Conservation (phyloP, 2,113 vertebrate genomes). For the Centrocercus urophasianus region DNA sequence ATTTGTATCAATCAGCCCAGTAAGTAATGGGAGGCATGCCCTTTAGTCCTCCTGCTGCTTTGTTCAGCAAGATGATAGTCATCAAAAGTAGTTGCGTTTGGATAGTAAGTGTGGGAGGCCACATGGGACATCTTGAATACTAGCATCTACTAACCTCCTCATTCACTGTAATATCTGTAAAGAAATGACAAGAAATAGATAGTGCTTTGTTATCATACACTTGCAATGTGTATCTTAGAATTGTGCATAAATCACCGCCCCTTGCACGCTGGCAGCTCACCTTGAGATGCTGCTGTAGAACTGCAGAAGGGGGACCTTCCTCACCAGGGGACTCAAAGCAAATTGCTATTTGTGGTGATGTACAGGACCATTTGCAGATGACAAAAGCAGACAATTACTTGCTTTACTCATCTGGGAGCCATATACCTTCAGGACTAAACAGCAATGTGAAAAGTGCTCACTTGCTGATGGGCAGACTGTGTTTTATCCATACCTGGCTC, state of each 20-base stretch:
- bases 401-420: neutral
- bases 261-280: neutral
- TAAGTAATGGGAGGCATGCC: neutral
- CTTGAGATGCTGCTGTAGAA: neutral
- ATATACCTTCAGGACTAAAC: rapidly evolving
- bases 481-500: neutral
- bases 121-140: rapidly evolving
- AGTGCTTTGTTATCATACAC: neutral
- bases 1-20: neutral
- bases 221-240: neutral
- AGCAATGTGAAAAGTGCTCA: slow-evolving; percentile 34
- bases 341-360: neutral
- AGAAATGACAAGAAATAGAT: neutral
- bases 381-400: neutral
- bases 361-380: rapidly evolving
- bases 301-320: neutral
- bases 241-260: rapidly evolving
- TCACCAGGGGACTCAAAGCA: neutral
- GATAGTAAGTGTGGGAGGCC: neutral
- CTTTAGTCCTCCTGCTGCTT: neutral
- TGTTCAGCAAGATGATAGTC: neutral
- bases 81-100: neutral
- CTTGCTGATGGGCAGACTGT: neutral
- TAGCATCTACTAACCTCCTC: neutral
- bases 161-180: neutral